Base-by-base conservation (phyloP, 2,797 vertebrate species). In the Centropyge bicolor region DNA sequence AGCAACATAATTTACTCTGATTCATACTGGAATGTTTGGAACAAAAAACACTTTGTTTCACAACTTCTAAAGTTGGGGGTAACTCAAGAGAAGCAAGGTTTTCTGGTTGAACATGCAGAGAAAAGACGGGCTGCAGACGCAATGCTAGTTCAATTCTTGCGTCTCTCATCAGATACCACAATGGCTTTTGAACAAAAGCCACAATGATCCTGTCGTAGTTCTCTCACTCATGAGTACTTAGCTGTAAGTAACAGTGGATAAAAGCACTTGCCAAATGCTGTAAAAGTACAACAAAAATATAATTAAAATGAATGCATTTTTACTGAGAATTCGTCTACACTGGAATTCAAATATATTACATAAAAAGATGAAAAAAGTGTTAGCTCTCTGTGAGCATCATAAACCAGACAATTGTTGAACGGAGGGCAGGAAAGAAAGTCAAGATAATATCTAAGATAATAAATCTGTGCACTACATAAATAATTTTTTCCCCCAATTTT, bases 1-100 rank as follows among this genome's bases (percentile, higher is more conserved):
- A 57, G 71, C 77, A 77, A 61, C 43, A 83, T 77, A 6, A 51
- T 75, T 65, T 76, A 65, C 27, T 75, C 40, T 55, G 5, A 1
- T 70, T 80, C 36, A 51, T 57, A 72, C 24, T 56, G 59, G 36
- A 85, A 81, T 74, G 52, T 72, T 61, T 77, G 16, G 13, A 68
- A 72, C 24, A 74, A 75, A 55, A 75, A 45, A 11, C 13, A 38
- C 27, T 57, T 60, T 48, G 12, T 36, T 73, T 74, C 40, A 49
- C 48, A 45, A 24, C 45, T n/a, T 57, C 45, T 40, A 51, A 22
- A 20, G 27, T 41, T 41, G 5, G 9, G 9, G 9, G 9, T 49
- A 52, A 54, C 43, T 54, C 20, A 41, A 49, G 10, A 24, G 35
- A 62, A 49, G 3, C 12, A 38, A 31, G 49, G 64, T n/a, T 60